phyloP scores from a whole-genome alignment of 2,113 vertebrate genomes.

The Pomatostomus ruficeps region DNA sequence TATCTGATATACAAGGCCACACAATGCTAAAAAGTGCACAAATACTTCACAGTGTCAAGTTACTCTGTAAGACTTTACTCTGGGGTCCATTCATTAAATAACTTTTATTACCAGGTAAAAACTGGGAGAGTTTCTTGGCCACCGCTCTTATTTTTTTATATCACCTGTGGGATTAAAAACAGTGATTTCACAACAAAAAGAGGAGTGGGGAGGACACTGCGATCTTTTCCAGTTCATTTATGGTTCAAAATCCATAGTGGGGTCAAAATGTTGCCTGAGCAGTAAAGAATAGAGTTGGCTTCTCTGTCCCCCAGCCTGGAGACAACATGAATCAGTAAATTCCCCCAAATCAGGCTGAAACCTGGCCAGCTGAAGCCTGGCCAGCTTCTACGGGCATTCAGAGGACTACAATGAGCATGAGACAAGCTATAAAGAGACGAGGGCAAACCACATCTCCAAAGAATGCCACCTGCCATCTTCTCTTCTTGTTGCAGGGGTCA shows the following conservation, averaged over 20 bases:
- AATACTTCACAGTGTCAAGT: background rate
- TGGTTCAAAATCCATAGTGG: background rate
- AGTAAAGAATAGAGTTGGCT: background rate
- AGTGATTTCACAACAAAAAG: conserved; percentile 9
- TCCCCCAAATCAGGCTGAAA: background rate
- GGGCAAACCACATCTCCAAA: background rate
- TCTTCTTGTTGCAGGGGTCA: background rate
- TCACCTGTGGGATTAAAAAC: conserved; percentile 11
- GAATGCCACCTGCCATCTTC: background rate
- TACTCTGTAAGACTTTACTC: background rate
- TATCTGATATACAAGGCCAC: background rate
- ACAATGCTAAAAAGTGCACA: background rate
- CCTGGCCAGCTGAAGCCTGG: background rate
- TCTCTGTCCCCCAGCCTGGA: background rate
- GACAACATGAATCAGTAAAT: background rate
- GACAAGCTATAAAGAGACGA: background rate
- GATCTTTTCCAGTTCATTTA: background rate
- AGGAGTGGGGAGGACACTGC: background rate
- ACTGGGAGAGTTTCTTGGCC: conserved; percentile 8
- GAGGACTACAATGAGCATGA: background rate
- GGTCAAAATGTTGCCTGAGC: background rate
- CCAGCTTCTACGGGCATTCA: background rate
- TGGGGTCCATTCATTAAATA: background rate
- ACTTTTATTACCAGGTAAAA: conserved; percentile 29
- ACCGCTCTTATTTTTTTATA: background rate